These are phyloP conservation scores for Drosophila kikkawai DNA, from an alignment of 1,140 invertebrate species.

Conservation along the genomic window DNA sequence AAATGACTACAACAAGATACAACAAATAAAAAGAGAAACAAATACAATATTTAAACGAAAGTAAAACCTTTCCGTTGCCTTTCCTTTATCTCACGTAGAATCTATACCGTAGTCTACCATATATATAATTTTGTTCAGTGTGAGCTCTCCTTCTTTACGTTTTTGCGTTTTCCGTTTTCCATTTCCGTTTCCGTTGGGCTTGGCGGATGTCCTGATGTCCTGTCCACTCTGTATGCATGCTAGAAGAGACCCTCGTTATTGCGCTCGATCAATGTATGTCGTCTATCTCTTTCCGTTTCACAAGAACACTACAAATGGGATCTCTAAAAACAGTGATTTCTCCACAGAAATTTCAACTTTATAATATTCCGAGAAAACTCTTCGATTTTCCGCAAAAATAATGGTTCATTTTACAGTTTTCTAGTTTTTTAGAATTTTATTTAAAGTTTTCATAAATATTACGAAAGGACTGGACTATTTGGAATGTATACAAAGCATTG, in stretches of 20 bases:
- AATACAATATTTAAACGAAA: conserved; percentile 58
- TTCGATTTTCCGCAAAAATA: not conserved
- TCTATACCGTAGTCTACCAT: conserved; percentile 2
- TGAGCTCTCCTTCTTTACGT: conserved; percentile 17
- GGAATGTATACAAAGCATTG: too few species aligned
- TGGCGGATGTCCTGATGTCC: conserved; percentile 13
- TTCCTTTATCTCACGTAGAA: conserved; percentile 18
- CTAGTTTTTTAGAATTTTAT: not conserved
- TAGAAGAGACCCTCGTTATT: conserved; percentile 15
- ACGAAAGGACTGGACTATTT: too few species aligned
- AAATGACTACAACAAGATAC: conserved; percentile 50
- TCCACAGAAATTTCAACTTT: too few species aligned
- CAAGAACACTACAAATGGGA: not conserved
- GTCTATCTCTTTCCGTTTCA: conserved; percentile 16
- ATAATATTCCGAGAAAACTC: too few species aligned
- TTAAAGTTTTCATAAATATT: too few species aligned
- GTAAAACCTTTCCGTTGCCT: conserved; percentile 37
- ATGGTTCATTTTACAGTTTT: not conserved
- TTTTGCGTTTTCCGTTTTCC: conserved; percentile 4
- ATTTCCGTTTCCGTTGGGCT: not conserved
- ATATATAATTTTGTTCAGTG: conserved; percentile 55
- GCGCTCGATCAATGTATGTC: conserved; percentile 1
- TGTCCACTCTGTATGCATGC: conserved; percentile 19
- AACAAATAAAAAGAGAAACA: conserved; percentile 54
- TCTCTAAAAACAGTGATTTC: too few species aligned